Base-by-base conservation (phyloP, 2,113 vertebrate species). In the Festucalex cinctus region DNA sequence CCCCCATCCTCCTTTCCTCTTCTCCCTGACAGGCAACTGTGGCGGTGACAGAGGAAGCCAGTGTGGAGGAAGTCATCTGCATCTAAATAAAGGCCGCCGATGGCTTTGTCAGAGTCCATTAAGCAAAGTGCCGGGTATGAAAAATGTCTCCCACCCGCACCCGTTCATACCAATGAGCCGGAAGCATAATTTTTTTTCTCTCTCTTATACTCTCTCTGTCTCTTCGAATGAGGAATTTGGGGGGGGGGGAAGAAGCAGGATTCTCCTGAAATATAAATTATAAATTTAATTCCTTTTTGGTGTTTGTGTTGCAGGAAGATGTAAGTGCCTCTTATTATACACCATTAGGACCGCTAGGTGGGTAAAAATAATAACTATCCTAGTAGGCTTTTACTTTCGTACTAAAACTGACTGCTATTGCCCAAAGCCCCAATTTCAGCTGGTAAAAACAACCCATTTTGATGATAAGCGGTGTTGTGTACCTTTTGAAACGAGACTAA, bases 81-180 rank as follows among this genome's bases (percentile, higher is more conserved):
- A 89, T 89, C 88, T 89, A 89, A 86, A 88, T 90, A 89, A 86
- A 88, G 85, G 85, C 83, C 62, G 80, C 85, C 87, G 82, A 74
- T 86, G 84, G 86, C 88, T 89, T 88, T 87, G 87, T 91, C 88
- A 85, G 73, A 87, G 84, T 86, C 88, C 89, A 90, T 91, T 91
- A 90, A 86, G 80, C 75, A 90, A 91, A 90, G 89, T 90, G 85
- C 81, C 71, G 83, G 75, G 80, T 86, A 85, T 90, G 85, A 90
- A 85, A 81, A 87, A 91, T 86, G 85, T 78, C 36, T 67, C 17
- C 19, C 57, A 71, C 57, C 59, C 72, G 59, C 57, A 71, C 57
- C 59, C 72, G 59, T 78, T 82, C 13, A 41, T 73, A 70, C 37
- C 75, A 85, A 78, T 53, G 69, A 74, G 73, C 80, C 77, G 13